Base-by-base conservation (phyloP, 2,797 vertebrate genomes). In the Enteromius treurensis region DNA sequence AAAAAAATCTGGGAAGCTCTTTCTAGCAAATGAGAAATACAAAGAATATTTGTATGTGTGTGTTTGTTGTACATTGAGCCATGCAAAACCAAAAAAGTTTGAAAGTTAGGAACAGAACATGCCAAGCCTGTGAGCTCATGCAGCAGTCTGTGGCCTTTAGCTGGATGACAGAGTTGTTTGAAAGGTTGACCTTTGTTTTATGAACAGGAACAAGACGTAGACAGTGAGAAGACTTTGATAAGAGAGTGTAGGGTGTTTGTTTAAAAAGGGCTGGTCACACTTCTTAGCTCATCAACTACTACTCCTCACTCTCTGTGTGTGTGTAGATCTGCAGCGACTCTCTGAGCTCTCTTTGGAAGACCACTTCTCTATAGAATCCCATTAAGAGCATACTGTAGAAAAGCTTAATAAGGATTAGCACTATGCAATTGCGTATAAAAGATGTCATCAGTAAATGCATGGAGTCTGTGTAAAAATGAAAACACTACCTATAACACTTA, bases 181-280 rank as follows among this genome's bases (percentile, higher is more conserved):
- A 82, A 88, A 70, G 60, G 29, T 79, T 86, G 70, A 85, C 79
- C 87, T 82, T 84, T 88, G 82, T 64, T 80, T 86, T 29, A 13
- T 62, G 49, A 77, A 82, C 76, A 80, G 45, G 29, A 58, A 67
- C 55, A 67, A 68, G 79, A 32, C 1, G 60, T 67, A 51, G 65
- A 85, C 69, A 40, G 47, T 65, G 53, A 75, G 79, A 55, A 79
- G 77, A 29, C 58, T 73, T 53, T 69, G 83, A 83, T 85, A 83
- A 85, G 84, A 49, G 26, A 74, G 47, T 21, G 26, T 26, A 26
- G 26, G 26, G 71, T 45, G 58, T 85, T 85, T 83, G 79, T 58
- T 81, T 23, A 81, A 77, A 80, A 78, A n/a, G 51, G 55, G 73
- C 32, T 69, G 60, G 73, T 42, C 73, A 37, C 11, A 4, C 21